Base-by-base conservation (phyloP, 2,888 invertebrate genomes). In the Drosophila peninsularis region DNA sequence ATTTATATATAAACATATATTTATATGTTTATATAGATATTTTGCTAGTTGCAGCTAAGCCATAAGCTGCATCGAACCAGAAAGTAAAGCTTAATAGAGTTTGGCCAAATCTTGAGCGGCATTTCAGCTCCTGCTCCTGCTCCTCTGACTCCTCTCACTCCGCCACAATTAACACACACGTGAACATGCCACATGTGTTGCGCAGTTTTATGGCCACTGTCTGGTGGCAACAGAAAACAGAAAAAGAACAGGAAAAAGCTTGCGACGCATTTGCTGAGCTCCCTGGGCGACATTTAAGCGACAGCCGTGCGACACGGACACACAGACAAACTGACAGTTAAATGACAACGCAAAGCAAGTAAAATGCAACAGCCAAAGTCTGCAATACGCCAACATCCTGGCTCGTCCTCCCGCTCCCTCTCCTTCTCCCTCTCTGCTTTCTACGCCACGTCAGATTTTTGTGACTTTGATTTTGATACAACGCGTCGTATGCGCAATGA, bases 311-410 rank as follows among this genome's bases (percentile, higher is more conserved):
- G 71, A 74, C 82, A 70, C 73, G 67, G 77, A 62, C 71, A 67
- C 47, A 76, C 82, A 54, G 67, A 57, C 67, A 66, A 86, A 86
- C 78, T 82, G 88, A 82, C 87, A 82, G 78, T 70, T 80, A 83
- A 87, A 74, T 83, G 82, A 83, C 87, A 82, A 63, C 68, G 63
- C 61, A 54, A 2, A 11, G 34, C 30, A 60, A 39, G 39, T 36
- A 41, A 56, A n/a, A n/a, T n/a, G n/a, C n/a, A n/a, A n/a, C n/a
- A n/a, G n/a, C n/a, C n/a, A n/a, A 50, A 50, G 57, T 62, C 57
- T 49, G 66, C 39, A 41, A 21, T 39, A 24, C 39, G 27, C 27
- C 39, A 7, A 7, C 41, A 21, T 2, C 19, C 24, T 24, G n/a
- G n/a, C 24, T 24, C 41, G n/a, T 24, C 10, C 24, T 32, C 24